Percentiles rank a stretch among this genome's conserved stretches.
Evolutionary conservation across 2,113 vertebrate species (phyloP).

Genomic region (Anolis sagrei): DNA sequence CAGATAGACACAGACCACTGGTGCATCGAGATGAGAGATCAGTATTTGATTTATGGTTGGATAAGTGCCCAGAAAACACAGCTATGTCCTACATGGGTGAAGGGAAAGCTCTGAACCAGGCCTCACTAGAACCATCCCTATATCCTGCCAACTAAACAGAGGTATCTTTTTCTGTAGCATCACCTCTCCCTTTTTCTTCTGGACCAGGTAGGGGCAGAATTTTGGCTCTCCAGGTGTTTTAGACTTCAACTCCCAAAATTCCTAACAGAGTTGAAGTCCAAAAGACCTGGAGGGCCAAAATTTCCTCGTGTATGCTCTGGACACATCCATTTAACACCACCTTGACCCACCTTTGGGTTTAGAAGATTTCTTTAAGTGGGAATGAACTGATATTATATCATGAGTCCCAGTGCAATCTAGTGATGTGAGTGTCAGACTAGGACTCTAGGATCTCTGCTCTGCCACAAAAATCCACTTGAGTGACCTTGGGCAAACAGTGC

Average conservation of each 20-base stretch:
- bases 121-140: neutral
- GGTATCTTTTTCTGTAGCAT: neutral
- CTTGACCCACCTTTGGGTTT: too few relatives aligned
- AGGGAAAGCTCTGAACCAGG: neutral
- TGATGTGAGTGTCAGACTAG: too few relatives aligned
- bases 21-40: slow-evolving; percentile 40
- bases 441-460: too few relatives aligned
- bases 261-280: too few relatives aligned
- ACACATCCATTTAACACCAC: too few relatives aligned
- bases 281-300: too few relatives aligned
- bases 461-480: too few relatives aligned
- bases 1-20: slow-evolving; percentile 55
- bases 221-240: too few relatives aligned
- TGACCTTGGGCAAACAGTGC: too few relatives aligned
- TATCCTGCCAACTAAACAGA: neutral
- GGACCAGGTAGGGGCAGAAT: too few relatives aligned
- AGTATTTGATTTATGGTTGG: slow-evolving; percentile 2
- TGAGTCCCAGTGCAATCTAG: too few relatives aligned
- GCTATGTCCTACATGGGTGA: neutral
- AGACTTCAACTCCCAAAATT: too few relatives aligned
- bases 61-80: neutral
- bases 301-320: neutral
- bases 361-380: neutral
- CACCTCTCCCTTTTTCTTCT: neutral
- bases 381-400: neutral